These are phyloP conservation scores for Hetaerina titia DNA, from an alignment of 2,888 invertebrate genomes.

Conservation along the genomic window DNA sequence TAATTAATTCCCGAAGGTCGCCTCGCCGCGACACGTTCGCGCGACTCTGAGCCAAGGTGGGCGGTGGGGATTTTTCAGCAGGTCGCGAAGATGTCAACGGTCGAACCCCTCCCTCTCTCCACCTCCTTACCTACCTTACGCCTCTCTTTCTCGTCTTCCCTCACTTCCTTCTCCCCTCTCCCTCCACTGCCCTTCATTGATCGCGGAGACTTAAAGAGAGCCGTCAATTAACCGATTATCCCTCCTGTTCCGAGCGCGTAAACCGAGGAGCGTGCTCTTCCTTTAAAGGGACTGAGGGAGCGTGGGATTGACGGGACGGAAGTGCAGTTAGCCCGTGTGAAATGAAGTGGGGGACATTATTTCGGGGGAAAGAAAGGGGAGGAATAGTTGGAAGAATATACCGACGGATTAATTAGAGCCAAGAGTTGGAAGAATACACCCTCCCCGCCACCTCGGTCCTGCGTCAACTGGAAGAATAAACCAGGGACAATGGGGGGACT, in stretches of 20 bases:
- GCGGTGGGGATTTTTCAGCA: background rate
- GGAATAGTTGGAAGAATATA: background rate
- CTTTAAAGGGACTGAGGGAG: background rate
- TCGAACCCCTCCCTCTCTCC: background rate
- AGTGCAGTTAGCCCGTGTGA: no score
- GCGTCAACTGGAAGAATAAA: conserved; percentile 10
- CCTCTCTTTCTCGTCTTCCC: background rate
- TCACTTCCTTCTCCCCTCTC: background rate
- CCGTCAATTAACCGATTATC: conserved; percentile 26
- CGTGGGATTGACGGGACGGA: background rate
- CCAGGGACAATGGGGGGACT: background rate
- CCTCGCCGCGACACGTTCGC: conserved; percentile 3
- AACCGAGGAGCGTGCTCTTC: background rate
- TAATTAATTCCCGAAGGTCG: conserved; percentile 48
- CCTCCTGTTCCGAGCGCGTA: background rate
- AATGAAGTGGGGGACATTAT: background rate
- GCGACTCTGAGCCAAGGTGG: conserved; percentile 31
- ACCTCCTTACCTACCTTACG: background rate
- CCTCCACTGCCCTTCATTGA: background rate
- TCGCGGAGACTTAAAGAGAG: conserved; percentile 1
- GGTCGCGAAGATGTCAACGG: conserved; percentile 31
- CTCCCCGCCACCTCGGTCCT: background rate
- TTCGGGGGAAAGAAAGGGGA: background rate
- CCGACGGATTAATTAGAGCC: conserved; percentile 15
- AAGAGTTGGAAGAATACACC: conserved; percentile 4